These are phyloP conservation scores for Prionailurus viverrinus DNA, from an alignment of 2,113 vertebrate species.

Conservation along the genomic window DNA sequence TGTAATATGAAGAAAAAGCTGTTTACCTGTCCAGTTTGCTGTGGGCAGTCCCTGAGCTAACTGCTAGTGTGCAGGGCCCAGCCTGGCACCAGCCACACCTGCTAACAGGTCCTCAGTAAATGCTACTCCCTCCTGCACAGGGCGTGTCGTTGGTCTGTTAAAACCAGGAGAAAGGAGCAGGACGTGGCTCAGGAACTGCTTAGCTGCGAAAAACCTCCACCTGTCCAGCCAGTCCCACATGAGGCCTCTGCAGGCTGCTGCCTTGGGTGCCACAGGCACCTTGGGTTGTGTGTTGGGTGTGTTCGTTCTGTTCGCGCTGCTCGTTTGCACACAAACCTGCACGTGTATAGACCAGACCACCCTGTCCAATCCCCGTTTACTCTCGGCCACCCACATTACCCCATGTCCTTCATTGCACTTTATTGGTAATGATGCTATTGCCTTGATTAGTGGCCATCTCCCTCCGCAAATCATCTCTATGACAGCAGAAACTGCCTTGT, in stretches of 20 bases:
- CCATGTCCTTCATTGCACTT: background rate
- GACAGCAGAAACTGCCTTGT: background rate
- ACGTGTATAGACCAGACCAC: background rate
- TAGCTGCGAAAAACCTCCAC: background rate
- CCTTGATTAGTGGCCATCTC: background rate
- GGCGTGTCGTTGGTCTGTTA: background rate
- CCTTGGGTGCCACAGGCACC: background rate
- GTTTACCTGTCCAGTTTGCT: background rate
- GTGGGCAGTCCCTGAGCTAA: background rate
- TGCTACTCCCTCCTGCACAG: background rate
- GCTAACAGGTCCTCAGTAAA: background rate
- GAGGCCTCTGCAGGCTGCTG: background rate
- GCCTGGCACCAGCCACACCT: background rate
- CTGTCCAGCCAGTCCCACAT: background rate
- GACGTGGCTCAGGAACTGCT: background rate
- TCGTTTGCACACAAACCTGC: background rate
- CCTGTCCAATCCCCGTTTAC: fast-evolving
- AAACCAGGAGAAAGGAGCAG: background rate
- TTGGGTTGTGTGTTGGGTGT: too few species aligned
- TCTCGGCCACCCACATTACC: too few species aligned
- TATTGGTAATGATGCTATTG: background rate
- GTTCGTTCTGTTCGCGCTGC: too few species aligned
- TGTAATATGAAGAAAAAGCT: background rate
- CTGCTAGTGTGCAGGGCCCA: fast-evolving
- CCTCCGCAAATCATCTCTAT: background rate